Percentiles rank a stretch among this genome's conserved stretches.
These are phyloP conservation scores for Leptopilina syphax DNA, from an alignment of 2,888 invertebrate species.

Conservation along the genomic window DNA sequence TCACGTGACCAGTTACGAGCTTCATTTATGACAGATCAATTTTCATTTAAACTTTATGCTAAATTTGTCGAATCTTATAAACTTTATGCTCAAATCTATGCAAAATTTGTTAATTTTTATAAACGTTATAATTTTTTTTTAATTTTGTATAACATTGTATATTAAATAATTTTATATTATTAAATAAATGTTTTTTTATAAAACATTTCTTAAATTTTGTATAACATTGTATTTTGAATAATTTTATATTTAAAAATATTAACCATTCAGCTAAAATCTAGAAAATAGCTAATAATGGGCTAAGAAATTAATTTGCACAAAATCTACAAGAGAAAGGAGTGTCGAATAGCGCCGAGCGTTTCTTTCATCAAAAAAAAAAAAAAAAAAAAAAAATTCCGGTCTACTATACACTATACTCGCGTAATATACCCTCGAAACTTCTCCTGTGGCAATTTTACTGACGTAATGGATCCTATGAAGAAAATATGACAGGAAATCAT, in stretches of 20 bases:
- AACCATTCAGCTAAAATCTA: no score
- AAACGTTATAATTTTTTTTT: no score
- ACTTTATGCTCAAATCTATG: no score
- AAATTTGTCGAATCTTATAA: no score
- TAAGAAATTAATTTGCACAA: slow-evolving; percentile 28
- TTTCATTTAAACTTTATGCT: no score
- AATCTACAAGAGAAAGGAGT: slow-evolving; percentile 33
- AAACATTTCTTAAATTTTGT: no score
- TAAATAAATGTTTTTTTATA: no score
- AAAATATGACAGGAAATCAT: slow-evolving; percentile 37
- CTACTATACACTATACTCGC: slow-evolving; percentile 2
- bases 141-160: no score
- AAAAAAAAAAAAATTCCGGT: slow-evolving; percentile 10
- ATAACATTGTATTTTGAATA: no score
- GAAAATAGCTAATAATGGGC: slow-evolving; percentile 1
- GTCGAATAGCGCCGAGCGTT: slow-evolving; percentile 16
- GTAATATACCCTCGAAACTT: slow-evolving; percentile 25
- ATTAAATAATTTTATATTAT: no score
- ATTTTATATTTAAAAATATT: no score
- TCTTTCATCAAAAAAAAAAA: slow-evolving; percentile 1
- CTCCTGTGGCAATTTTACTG: slow-evolving; percentile 32
- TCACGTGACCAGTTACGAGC: slow-evolving; percentile 17
- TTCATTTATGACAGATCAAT: slow-evolving; percentile 6
- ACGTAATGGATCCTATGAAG: slow-evolving; percentile 34
- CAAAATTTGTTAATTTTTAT: no score